Conservation (phyloP, 1,140 invertebrate genomes). For the Drosophila ohnishii region DNA sequence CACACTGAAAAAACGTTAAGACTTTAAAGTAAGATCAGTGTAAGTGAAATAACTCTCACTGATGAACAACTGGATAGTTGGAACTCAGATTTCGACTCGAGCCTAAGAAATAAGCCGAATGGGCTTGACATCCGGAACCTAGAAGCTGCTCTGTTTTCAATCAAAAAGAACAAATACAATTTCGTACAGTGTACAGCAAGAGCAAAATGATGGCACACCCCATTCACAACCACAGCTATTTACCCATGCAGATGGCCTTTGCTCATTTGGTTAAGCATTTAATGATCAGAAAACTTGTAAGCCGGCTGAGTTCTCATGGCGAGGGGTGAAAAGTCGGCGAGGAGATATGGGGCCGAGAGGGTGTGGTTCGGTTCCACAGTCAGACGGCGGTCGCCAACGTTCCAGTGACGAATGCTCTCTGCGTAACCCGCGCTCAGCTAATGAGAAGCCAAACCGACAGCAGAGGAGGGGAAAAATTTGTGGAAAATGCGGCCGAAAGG, state of each 20-base stretch:
- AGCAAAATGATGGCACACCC: slow-evolving; percentile 37
- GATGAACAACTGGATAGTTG: too few species aligned
- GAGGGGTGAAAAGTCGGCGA: slow-evolving; percentile 9
- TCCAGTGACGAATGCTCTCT: slow-evolving; percentile 8
- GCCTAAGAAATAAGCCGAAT: neutral
- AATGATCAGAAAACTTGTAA: slow-evolving; percentile 38
- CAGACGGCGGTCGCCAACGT: slow-evolving; percentile 7
- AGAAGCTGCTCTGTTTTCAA: neutral
- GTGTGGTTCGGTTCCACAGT: slow-evolving; percentile 9
- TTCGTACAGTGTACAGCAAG: slow-evolving; percentile 8
- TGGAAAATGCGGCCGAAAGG: slow-evolving; percentile 4
- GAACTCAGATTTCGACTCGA: neutral
- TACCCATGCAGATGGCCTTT: slow-evolving; percentile 17
- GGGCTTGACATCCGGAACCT: neutral
- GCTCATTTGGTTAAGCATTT: slow-evolving; percentile 59
- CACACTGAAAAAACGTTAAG: slow-evolving; percentile 11
- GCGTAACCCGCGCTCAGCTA: slow-evolving; percentile 53
- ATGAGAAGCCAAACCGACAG: slow-evolving; percentile 38
- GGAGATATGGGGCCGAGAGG: slow-evolving; percentile 12
- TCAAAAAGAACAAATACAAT: neutral
- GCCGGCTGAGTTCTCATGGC: slow-evolving; percentile 7
- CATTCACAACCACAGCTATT: slow-evolving; percentile 34
- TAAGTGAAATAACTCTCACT: neutral
- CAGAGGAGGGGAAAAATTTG: slow-evolving; percentile 5
- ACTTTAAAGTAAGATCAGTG: neutral